Conservation (phyloP, 1,140 invertebrate genomes). For the Drosophila cardini region DNA sequence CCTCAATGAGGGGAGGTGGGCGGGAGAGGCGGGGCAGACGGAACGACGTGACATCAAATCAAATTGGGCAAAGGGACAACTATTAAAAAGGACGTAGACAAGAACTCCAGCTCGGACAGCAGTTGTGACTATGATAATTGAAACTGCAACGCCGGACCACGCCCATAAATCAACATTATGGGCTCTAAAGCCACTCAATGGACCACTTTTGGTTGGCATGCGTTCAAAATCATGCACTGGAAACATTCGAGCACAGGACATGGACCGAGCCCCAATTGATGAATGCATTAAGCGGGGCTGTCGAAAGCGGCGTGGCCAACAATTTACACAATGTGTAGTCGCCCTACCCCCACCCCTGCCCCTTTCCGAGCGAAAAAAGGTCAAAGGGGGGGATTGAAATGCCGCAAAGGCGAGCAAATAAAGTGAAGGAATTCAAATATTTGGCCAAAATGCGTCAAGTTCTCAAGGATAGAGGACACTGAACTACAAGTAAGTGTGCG, state of each 20-base stretch:
- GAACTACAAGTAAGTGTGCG: constrained; percentile 31
- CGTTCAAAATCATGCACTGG: constrained; percentile 63
- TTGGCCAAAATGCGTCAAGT: constrained; percentile 75
- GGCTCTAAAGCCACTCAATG: constrained; percentile 21
- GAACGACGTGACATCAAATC: constrained; percentile 49
- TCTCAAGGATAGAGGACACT: constrained; percentile 13
- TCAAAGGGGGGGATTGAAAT: constrained; percentile 9
- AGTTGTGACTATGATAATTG: constrained; percentile 59
- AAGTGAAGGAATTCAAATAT: constrained; percentile 69
- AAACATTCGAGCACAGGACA: constrained; percentile 56
- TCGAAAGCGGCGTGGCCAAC: constrained; percentile 24
- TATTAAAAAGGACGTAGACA: neutral
- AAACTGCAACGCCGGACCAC: constrained; percentile 51
- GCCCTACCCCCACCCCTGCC: neutral
- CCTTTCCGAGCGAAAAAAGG: neutral
- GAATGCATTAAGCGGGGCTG: constrained; percentile 53
- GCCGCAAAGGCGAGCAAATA: constrained; percentile 44
- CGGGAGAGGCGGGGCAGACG: neutral
- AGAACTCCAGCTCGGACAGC: constrained; percentile 2
- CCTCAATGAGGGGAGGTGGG: constrained; percentile 19
- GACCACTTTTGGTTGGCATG: constrained; percentile 52
- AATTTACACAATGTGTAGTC: constrained; percentile 28
- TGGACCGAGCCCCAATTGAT: constrained; percentile 50
- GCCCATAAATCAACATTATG: constrained; percentile 74
- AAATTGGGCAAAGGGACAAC: constrained; percentile 28